Evolutionary conservation across 2,113 vertebrate genomes (phyloP), one percentile per base, ranked within the genome.

Genomic region (Tetrax tetrax): DNA sequence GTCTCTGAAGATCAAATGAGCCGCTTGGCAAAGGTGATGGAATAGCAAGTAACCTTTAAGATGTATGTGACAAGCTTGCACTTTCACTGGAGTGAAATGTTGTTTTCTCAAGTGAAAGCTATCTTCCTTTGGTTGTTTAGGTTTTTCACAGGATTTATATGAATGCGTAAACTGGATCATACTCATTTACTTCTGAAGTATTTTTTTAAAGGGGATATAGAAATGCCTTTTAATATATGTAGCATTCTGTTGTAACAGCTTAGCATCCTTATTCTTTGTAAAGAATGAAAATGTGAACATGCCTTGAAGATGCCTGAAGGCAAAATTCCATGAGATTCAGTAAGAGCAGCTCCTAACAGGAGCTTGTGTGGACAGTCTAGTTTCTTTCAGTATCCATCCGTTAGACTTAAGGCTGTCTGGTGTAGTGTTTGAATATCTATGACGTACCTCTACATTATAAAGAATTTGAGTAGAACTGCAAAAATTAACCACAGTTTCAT

Each of bases 1-100:
- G 93, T 99, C 88, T 98, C 99, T 15, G 99, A 99, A 96, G 99
- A 99, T 96, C 99, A 99, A 94, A 99, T 99, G 99, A 99, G 99
- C 74, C 98, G 99, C 31, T 98, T 99, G 45, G 99, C 99, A 70
- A 99, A 99, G 99, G 99, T 99, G 98, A 96, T 72, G 47, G 68
- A 77, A 38, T 63, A 63, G 33, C 54, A 85, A 48, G n/a, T 70
- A 53, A 51, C 48, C 69, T 88, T 43, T 61, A 33, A 83, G 65
- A 45, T 57, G 21, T 28, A 1, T 16, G 3, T 56, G n/a, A 51
- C 37, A 64, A 56, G 7, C 12, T 38, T 83, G 10, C n/a, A 13
- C 38, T 81, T 29, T 22, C 14, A 23, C 6, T 83, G 63, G 9
- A 72, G 43, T 63, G 60, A 81, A 48, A 45, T 60, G 4, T 38